Base-by-base conservation (phyloP, 2,113 vertebrate species). In the Synodontis membranacea region DNA sequence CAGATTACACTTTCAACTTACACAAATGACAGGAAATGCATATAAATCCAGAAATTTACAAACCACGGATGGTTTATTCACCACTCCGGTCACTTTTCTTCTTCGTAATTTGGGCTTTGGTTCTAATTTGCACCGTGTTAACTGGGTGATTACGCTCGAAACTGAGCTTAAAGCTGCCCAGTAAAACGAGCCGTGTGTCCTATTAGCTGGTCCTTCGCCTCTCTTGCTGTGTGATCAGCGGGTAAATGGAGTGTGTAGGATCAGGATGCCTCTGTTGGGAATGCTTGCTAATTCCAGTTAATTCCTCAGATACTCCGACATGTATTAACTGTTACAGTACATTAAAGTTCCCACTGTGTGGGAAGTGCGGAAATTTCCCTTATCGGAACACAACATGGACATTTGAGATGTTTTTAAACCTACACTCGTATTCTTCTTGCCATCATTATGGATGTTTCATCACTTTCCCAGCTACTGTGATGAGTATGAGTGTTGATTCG, bases 261-360 rank as follows among this genome's bases (percentile, higher is more conserved):
- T 79, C 44, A 46, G 74, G 64, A 88, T 46, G 39, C 72, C 80
- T 91, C 93, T 92, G 90, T 82, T 80, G 93, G 92, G 93, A 93
- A 87, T 89, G 68, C 84, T 88, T 88, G 25, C 92, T 94, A 94
- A 95, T 94, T 94, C 91, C 88, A 88, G 89, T 89, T 93, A 93
- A 95, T 94, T 93, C 92, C 90, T 89, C 88, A 90, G 90, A 91
- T 93, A 91, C 91, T 89, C 92, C 91, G 92, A 88, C 89, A 91
- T 91, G 91, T 91, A 83, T 86, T 86, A 81, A 86, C 83, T 90
- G 87, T 93, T 95, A 92, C 93, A 93, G 93, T 93, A 93, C 88
- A 91, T 75, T 88, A 88, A 92, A 92, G 31, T 58, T 50, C 19
- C 72, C 11, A 3, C 66, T 48, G 66, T 10, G 34, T 70, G 50